Base-by-base conservation (phyloP, 2,113 vertebrate genomes). In the Labrus mixtus region DNA sequence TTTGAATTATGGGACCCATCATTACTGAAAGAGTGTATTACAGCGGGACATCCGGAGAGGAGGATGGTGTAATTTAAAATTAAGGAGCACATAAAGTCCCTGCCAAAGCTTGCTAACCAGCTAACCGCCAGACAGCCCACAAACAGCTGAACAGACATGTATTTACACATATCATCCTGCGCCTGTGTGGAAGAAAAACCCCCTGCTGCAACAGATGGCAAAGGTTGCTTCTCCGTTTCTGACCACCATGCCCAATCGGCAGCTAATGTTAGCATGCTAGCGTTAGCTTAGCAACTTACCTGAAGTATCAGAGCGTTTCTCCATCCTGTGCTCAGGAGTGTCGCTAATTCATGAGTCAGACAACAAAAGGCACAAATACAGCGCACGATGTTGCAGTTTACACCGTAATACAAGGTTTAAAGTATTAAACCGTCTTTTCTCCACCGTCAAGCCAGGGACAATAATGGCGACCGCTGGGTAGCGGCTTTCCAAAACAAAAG, bases 401-500 rank as follows among this genome's bases (percentile, higher is more conserved):
- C 1, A 0, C 23, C 2, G 0, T 64, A 76, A 58, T 77, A n/a
- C 50, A 36, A 50, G 10, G 46, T 79, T 61, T 55, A 76, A 80
- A 78, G 29, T 76, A 67, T 69, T 81, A 75, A 87, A 84, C 20
- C 57, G 79, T 70, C 63, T 82, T 78, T 79, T 19, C 61, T 20
- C 23, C 74, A 66, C 56, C 78, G 92, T 93, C 92, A 93, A 93
- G 90, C 86, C 91, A 90, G 78, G 90, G 71, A 91, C 76, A 91
- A 90, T 93, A 89, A 92, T 89, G 91, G 90, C 90, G 90, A 29
- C 90, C 78, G 82, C 74, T 77, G 10, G 6, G 4, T 23, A 63
- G 64, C 75, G 68, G 83, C 66, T 91, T 93, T 93, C 88, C 92
- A 93, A 92, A 93, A 92, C 91, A 93, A 93, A 90, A 91, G 90